These are phyloP conservation scores for Chrysomela aeneicollis DNA, from an alignment of 2,888 invertebrate genomes.

Conservation along the genomic window DNA sequence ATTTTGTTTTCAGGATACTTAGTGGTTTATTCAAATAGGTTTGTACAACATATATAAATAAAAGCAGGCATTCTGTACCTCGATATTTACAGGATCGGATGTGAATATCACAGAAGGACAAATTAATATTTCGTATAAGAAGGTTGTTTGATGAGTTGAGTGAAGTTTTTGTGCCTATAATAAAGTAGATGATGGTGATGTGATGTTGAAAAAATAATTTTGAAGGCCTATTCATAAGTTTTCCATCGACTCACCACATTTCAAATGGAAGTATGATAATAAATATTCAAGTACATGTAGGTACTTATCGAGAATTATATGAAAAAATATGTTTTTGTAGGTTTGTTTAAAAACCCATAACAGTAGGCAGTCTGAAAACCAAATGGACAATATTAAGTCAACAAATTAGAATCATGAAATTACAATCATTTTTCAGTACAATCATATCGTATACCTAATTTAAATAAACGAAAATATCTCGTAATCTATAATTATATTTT, in stretches of 20 bases:
- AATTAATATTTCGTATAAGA: too few relatives aligned
- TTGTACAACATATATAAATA: too few relatives aligned
- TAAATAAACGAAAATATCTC: neutral
- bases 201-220: neutral
- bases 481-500: constrained; percentile 19
- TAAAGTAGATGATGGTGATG: neutral
- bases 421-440: constrained; percentile 36
- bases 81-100: too few relatives aligned
- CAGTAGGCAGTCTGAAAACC: neutral
- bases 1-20: too few relatives aligned
- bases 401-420: constrained; percentile 20
- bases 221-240: neutral
- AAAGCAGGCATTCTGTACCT: too few relatives aligned
- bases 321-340: too few relatives aligned
- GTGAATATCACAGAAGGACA: too few relatives aligned
- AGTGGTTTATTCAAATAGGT: too few relatives aligned
- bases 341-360: neutral
- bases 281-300: too few relatives aligned
- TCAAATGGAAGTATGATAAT: neutral
- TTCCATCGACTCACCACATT: neutral
- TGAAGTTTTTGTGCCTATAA: neutral
- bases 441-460: constrained; percentile 24
- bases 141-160: too few relatives aligned
- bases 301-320: too few relatives aligned
- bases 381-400: neutral